Evolutionary conservation across 2,888 invertebrate genomes (phyloP), one percentile per base, ranked within the genome.

Genomic region (Eristalis pertinax): DNA sequence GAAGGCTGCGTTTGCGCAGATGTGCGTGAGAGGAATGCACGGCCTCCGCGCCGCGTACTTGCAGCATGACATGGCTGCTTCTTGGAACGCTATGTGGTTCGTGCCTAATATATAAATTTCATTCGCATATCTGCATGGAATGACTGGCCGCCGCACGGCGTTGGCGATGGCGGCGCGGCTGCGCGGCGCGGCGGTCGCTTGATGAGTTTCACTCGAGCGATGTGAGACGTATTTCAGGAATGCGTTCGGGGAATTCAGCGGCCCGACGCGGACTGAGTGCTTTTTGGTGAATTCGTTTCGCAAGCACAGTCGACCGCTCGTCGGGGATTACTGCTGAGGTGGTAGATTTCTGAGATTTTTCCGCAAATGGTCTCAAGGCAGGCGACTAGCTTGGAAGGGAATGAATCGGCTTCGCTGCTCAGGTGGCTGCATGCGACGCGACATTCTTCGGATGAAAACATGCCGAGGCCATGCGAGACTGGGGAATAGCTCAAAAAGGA

Each of bases 11-110:
- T 80, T 75, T 67, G 70, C 67, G 65, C 69, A 77, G 81, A 77
- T 81, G 77, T 85, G 82, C 82, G 82, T 86, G 77, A 82, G 77
- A 82, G 65, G 85, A 82, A 82, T 82, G 69, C 77, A 62, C 68
- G 76, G 72, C 64, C 70, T 64, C 70, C 62, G 24, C 32, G 24
- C 35, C 35, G n/a, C 26, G 24, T 11, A 58, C 26, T 70, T 70
- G 35, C 24, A 74, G 29, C n/a, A 35, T 43, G 41, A 72, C 13
- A 67, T 67, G 29, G 24, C 11, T 70, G 63, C 75, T 85, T 82
- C 82, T 86, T 60, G 74, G 85, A 86, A 86, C 29, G 65, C 69
- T 43, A 72, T 63, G 60, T 29, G 72, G 50, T 77, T 77, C 77
- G 77, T 85, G 85, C 73, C 70, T 81, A 77, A 81, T 81, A 81